phyloP scores from a whole-genome alignment of 2,113 vertebrate genomes.

The Nansenia antarctica region DNA sequence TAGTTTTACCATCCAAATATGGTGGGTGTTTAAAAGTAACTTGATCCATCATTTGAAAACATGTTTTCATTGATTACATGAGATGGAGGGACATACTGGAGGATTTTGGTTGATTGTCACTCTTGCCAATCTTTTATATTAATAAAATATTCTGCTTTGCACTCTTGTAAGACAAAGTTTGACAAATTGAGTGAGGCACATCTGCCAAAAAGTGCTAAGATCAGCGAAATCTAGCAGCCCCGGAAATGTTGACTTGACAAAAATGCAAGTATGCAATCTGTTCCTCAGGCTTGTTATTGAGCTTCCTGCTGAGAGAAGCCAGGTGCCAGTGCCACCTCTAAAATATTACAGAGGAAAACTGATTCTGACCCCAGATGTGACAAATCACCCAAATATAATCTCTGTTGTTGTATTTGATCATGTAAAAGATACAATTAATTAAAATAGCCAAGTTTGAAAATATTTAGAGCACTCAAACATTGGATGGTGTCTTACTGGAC shows the following conservation, averaged over 20 bases:
- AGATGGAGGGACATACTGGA: too few species aligned
- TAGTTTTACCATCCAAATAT: too few species aligned
- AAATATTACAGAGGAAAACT: slow-evolving; percentile 5
- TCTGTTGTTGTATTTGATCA: not conserved
- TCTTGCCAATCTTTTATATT: not conserved
- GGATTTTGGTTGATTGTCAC: too few species aligned
- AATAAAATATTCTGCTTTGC: too few species aligned
- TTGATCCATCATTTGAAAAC: too few species aligned
- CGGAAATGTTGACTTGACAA: slow-evolving; percentile 59
- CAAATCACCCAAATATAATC: not conserved
- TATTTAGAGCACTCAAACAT: too few species aligned
- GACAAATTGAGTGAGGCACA: slow-evolving; percentile 37
- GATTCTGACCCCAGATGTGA: not conserved
- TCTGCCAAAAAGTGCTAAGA: slow-evolving; percentile 46
- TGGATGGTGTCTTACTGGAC: too few species aligned
- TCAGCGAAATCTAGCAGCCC: slow-evolving; percentile 53
- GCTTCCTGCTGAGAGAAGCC: slow-evolving; percentile 42
- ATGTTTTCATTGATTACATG: too few species aligned
- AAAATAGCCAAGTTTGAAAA: too few species aligned
- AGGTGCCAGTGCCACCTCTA: slow-evolving; percentile 32
- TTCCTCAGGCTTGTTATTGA: slow-evolving; percentile 50
- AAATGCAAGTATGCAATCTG: slow-evolving; percentile 61
- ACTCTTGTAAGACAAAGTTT: slow-evolving; percentile 33
- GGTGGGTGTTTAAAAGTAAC: too few species aligned
- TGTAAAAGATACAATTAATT: too few species aligned